Conservation (phyloP, 2,797 vertebrate species). For the Loris lydekkerianus region DNA sequence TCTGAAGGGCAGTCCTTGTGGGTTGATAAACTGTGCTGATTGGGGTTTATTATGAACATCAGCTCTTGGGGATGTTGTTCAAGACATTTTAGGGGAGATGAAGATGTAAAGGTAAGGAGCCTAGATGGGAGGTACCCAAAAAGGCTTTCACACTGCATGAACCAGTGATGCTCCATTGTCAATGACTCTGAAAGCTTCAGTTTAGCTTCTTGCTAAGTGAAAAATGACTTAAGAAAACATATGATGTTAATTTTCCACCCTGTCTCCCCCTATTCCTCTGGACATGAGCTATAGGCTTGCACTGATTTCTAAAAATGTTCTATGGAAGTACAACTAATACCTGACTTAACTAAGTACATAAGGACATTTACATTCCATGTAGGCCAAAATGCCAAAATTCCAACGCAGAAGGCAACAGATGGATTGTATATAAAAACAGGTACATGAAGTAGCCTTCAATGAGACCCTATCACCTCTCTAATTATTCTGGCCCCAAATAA, state of each 20-base stretch:
- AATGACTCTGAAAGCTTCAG: neutral
- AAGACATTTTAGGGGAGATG: neutral
- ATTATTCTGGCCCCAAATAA: neutral
- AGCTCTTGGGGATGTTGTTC: neutral
- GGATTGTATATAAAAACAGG: neutral
- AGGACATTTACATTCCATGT: neutral
- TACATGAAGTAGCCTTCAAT: neutral
- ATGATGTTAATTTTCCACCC: neutral
- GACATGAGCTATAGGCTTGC: neutral
- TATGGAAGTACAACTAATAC: neutral
- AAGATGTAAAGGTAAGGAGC: neutral
- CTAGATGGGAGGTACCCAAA: neutral
- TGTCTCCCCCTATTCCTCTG: neutral
- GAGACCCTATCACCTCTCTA: neutral
- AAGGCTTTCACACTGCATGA: neutral
- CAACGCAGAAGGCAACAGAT: neutral
- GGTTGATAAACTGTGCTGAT: neutral
- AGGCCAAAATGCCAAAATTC: neutral
- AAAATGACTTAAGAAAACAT: neutral
- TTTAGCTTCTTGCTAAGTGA: neutral
- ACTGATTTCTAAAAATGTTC: slow-evolving; percentile 3
- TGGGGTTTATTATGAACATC: neutral
- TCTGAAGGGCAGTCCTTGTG: neutral
- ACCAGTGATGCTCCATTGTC: neutral
- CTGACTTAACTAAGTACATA: neutral